phyloP scores from a whole-genome alignment of 2,888 invertebrate genomes.

The Epicampocera succincta region DNA sequence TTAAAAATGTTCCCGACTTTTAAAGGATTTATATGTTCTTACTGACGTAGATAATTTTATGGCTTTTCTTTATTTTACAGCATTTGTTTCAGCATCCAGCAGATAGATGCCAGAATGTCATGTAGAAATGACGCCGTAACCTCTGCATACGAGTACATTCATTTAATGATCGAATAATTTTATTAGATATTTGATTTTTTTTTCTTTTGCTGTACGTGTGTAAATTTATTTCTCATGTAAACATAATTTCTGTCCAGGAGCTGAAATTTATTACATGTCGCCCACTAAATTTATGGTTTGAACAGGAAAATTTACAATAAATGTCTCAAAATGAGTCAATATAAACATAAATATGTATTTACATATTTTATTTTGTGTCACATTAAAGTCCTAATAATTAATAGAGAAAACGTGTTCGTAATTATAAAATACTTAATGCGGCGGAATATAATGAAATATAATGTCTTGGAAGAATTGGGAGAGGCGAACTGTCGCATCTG shows the following conservation, averaged over 20 bases:
- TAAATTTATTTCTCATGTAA: slow-evolving; percentile 52
- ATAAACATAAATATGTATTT: slow-evolving; percentile 33
- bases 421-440: no score
- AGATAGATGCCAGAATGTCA: slow-evolving; percentile 28
- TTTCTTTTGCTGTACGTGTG: slow-evolving; percentile 18
- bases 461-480: no score
- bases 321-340: slow-evolving; percentile 42
- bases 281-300: slow-evolving; percentile 63
- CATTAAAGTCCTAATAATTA: slow-evolving; percentile 50
- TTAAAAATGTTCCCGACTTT: slow-evolving; percentile 34
- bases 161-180: slow-evolving; percentile 60
- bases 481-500: no score
- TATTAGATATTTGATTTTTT: slow-evolving; percentile 38
- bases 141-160: slow-evolving; percentile 33
- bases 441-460: no score
- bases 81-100: slow-evolving; percentile 2
- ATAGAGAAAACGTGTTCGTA: slow-evolving; percentile 17
- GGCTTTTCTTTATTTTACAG: slow-evolving; percentile 22
- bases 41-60: slow-evolving; percentile 45
- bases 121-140: slow-evolving; percentile 57
- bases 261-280: slow-evolving; percentile 67
- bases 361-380: slow-evolving; percentile 45
- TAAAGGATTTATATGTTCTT: slow-evolving; percentile 45
- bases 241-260: slow-evolving; percentile 65
- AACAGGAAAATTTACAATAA: slow-evolving; percentile 48